These are phyloP conservation scores for Unio pictorum DNA, from an alignment of 2,888 invertebrate genomes.

Conservation along the genomic window DNA sequence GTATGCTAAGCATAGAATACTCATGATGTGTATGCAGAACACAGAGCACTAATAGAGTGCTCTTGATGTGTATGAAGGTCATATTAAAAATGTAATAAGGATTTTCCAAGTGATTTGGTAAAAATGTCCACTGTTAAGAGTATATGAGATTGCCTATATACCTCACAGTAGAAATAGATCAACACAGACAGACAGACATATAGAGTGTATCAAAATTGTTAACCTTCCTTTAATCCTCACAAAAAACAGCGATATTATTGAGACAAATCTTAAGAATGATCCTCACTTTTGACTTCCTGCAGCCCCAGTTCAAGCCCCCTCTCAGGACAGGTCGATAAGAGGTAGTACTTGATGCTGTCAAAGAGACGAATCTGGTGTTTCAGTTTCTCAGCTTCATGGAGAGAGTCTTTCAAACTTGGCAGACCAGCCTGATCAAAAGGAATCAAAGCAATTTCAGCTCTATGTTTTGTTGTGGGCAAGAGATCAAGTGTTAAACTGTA, in stretches of 20 bases:
- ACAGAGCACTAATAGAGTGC: no score
- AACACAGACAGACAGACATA: not conserved
- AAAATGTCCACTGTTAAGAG: not conserved
- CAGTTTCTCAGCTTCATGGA: constrained; percentile 56
- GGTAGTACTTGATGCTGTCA: constrained; percentile 61
- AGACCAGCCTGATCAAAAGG: constrained; percentile 58
- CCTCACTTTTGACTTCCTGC: constrained; percentile 61
- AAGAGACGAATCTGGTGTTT: constrained; percentile 30
- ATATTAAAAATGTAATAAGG: no score
- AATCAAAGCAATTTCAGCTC: not conserved
- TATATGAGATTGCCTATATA: not conserved
- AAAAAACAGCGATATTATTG: not conserved
- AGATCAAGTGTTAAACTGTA: no score
- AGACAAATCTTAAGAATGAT: not conserved
- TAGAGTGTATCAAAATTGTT: no score
- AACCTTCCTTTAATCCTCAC: not conserved
- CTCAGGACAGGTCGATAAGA: constrained; percentile 64
- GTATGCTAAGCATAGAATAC: no score
- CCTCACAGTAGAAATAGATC: not conserved
- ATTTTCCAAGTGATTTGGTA: no score
- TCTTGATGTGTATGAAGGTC: no score
- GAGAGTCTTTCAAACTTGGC: constrained; percentile 63
- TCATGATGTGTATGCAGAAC: no score
- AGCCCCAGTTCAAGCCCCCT: constrained; percentile 65
- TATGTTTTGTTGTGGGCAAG: no score